Base-by-base conservation (phyloP, 2,888 invertebrate genomes). In the Diabrotica balteata region DNA sequence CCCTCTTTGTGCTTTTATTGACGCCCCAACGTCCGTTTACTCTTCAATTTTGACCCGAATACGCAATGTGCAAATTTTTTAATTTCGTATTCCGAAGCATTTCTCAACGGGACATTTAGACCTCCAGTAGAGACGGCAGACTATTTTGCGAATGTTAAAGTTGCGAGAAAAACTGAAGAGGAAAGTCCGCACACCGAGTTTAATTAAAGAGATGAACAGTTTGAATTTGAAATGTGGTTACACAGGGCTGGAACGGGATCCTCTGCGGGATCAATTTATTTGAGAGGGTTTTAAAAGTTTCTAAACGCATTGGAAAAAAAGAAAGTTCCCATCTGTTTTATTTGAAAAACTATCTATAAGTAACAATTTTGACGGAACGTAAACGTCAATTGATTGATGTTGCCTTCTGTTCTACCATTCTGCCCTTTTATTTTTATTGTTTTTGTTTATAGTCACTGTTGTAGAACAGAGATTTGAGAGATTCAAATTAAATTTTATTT, bases 1-100 rank as follows among this genome's bases (percentile, higher is more conserved):
- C n/a, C 8, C 8, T 32, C 5, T 32, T 66, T 61, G 75, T 68
- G 10, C 72, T 66, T 63, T 59, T 59, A 11, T 57, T 9, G 55
- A 45, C 55, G 45, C 55, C 55, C 55, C 9, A 45, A 43, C 45
- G 55, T 57, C 45, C n/a, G 45, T 43, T 8, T 17, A 45, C 50
- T 43, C 51, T 59, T 59, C 50, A 59, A 59, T 51, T 50, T 50
- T 57, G 55, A 57, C 59, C 49, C 46, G 54, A 63, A 55, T 52
- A 55, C 46, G 63, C 43, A 63, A 57, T 63, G 57, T 52, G 57
- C 57, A 63, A 58, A 57, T 57, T 63, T 63, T 58, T 63, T 58
- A 63, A 63, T 63, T 63, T 50, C 43, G 50, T 57, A 63, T 63
- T 57, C 57, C 57, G 45, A 44, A 49, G 6, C 55, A 8, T 17